Base-by-base conservation (phyloP, 1,140 invertebrate genomes). In the Anoplophora glabripennis region DNA sequence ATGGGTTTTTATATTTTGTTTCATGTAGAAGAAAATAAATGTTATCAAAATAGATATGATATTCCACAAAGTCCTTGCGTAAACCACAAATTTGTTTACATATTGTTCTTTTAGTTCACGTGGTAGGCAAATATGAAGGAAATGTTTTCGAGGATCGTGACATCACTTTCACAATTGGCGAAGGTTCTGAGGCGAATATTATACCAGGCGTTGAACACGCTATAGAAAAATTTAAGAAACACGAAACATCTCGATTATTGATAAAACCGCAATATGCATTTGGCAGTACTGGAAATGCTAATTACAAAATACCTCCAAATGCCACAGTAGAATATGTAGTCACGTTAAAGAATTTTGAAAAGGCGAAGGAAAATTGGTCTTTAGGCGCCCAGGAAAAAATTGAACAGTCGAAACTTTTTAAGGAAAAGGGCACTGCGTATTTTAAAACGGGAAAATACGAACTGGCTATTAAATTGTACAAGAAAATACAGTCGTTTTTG, bases 401-500 rank as follows among this genome's bases (percentile, higher is more conserved):
- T 12, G 86, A 90, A 53, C 86, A 92, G 67, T 86, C 90, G 0
- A 87, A 89, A 73, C 78, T 89, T 4, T 87, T 84, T 40, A 98
- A 98, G 79, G 88, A 91, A 47, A 96, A 93, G 76, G 96, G 94
- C 47, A 97, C 93, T 0, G 83, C 85, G 37, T 98, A 92, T 75
- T 96, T 97, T 67, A 96, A 94, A 75, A 77, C 80, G 2, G 84
- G 79, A 48, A 93, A 95, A 71, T 89, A 84, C 65, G 74, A 78
- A 44, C 59, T 94, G 54, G 94, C 96, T n/a, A 81, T 89, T 35
- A 94, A 90, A 76, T 90, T 94, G 80, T 98, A 98, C 73, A 87
- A 87, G 61, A 90, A 88, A 70, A 83, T 92, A 15, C 70, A 81
- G 33, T 64, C 62, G 18, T 76, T 63, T 61, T 53, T 75, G 35